phyloP scores from a whole-genome alignment of 2,113 vertebrate genomes.

The Tragelaphus scriptus region DNA sequence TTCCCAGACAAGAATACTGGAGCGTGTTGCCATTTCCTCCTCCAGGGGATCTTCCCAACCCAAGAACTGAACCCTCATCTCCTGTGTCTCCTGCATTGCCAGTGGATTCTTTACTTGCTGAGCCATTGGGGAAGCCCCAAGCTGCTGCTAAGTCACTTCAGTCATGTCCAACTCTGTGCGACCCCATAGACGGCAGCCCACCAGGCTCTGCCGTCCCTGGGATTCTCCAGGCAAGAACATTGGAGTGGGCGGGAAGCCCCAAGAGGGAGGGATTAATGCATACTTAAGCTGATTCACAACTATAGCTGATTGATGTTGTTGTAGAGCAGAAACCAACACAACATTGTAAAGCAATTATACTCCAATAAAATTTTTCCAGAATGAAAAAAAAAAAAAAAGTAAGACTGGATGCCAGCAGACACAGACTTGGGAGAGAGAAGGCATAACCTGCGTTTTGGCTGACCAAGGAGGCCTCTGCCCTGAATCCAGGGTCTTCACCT shows the following conservation, averaged over 20 bases:
- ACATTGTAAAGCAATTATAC: neutral
- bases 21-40: neutral
- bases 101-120: neutral
- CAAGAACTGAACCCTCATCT: neutral
- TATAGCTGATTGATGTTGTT: neutral
- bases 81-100: neutral
- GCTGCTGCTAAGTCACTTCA: too few relatives aligned
- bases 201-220: too few relatives aligned
- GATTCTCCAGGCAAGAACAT: too few relatives aligned
- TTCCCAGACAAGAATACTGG: neutral
- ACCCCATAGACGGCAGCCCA: too few relatives aligned
- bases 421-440: neutral
- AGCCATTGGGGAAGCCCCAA: neutral
- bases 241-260: neutral
- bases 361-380: neutral
- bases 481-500: neutral
- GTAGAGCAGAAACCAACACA: neutral
- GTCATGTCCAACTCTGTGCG: too few relatives aligned
- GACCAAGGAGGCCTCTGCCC: neutral
- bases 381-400: neutral
- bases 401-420: neutral
- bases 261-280: neutral
- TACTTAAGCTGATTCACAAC: neutral
- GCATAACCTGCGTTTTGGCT: neutral
- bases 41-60: neutral